Base-by-base conservation (phyloP, 1,140 invertebrate genomes). In the Cryptotermes secundus region DNA sequence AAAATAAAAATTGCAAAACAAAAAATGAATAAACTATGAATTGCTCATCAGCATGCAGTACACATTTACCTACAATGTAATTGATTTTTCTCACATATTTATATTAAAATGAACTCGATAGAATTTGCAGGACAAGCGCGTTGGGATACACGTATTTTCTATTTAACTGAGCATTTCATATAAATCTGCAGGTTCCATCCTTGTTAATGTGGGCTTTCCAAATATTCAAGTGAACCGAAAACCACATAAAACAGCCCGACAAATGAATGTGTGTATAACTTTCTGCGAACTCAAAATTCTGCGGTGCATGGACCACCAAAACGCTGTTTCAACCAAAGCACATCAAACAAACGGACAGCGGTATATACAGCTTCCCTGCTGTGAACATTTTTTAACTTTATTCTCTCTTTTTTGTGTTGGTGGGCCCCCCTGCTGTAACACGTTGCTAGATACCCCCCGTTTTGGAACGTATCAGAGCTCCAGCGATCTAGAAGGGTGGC, bases 251-350 rank as follows among this genome's bases (percentile, higher is more conserved):
- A 72, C 59, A 72, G 31, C 59, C 59, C 59, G 14, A 72, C 59
- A 72, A 72, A 72, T 72, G n/a, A 72, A 72, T 72, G 59, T 72
- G 59, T 72, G 59, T 72, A 72, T 72, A 72, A 72, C 59, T 72
- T 72, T 72, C 59, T 72, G 59, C 59, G 59, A 72, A 72, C 59
- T 72, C 59, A 72, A 72, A 72, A 72, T 72, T 72, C 59, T 72
- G 59, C 59, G 59, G 59, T 72, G n/a, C 59, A 72, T 72, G 59
- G 14, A n/a, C 59, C 26, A 72, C 3, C 26, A 72, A 26, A 72
- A 72, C n/a, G 59, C 59, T 72, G 26, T 72, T 72, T 72, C 59
- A 26, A 72, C n/a, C 59, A 72, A 72, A 72, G 31, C 59, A 72
- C 59, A 72, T 72, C 59, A 72, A 72, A 72, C 59, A 31, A 31